These are phyloP conservation scores for Tiaroga cobitis DNA, from an alignment of 2,797 vertebrate species.

Conservation along the genomic window DNA sequence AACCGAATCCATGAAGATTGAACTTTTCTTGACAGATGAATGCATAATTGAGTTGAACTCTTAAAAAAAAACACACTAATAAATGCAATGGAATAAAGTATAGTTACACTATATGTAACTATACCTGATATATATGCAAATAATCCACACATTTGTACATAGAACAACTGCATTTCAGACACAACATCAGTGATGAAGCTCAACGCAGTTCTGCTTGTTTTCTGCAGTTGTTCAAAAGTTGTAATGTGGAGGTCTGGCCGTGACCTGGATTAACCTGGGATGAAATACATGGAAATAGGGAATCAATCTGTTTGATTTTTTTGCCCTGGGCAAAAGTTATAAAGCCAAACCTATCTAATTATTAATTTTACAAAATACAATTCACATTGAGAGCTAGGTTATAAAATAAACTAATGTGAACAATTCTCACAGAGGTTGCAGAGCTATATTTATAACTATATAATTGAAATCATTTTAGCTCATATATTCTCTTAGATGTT, in stretches of 20 bases:
- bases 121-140: not conserved
- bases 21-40: too few species aligned
- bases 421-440: not conserved
- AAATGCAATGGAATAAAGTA: too few species aligned
- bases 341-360: conserved; percentile 14
- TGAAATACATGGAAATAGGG: conserved; percentile 15
- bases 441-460: not conserved
- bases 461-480: not conserved
- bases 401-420: not conserved
- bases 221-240: not conserved
- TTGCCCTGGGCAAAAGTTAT: conserved; percentile 8
- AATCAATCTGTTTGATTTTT: conserved; percentile 23
- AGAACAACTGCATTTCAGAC: not conserved
- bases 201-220: not conserved
- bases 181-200: not conserved
- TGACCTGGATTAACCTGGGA: conserved; percentile 30
- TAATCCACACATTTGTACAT: not conserved
- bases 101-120: too few species aligned
- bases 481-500: not conserved
- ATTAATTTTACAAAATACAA: conserved; percentile 3
- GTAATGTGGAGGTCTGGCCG: not conserved
- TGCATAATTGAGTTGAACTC: too few species aligned
- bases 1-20: too few species aligned
- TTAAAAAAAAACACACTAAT: too few species aligned
- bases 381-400: not conserved